A percentile compares a stretch with the other conserved stretches of the same genome.
These are phyloP conservation scores for Eupleurogrammus muticus DNA, from an alignment of 2,797 vertebrate species.

Conservation along the genomic window DNA sequence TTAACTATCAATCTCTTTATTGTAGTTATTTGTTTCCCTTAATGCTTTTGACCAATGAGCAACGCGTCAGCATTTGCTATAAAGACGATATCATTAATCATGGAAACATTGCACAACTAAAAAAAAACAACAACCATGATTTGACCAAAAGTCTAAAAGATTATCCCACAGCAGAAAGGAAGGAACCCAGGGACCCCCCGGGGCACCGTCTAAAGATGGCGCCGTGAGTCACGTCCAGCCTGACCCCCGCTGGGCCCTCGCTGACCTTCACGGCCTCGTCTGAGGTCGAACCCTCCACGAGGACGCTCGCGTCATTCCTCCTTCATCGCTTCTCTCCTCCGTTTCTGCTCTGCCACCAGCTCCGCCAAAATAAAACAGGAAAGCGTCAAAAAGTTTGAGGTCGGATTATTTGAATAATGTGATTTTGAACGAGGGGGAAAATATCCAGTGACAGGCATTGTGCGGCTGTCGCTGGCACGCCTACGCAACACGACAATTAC, in stretches of 20 bases:
- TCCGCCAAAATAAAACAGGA: not conserved
- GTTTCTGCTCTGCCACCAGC: slow-evolving; percentile 14
- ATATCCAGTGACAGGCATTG: slow-evolving; percentile 70
- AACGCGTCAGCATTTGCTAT: too few species aligned
- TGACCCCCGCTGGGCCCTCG: slow-evolving; percentile 18
- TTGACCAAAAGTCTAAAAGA: too few species aligned
- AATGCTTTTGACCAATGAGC: too few species aligned
- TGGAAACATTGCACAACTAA: too few species aligned
- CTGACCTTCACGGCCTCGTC: slow-evolving; percentile 31
- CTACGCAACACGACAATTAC: slow-evolving; percentile 73
- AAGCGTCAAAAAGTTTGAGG: slow-evolving; percentile 60
- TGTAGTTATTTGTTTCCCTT: too few species aligned
- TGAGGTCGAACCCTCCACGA: slow-evolving; percentile 64
- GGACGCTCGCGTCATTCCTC: slow-evolving; percentile 48
- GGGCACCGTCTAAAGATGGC: too few species aligned
- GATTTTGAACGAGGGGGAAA: slow-evolving; percentile 59
- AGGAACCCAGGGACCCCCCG: too few species aligned
- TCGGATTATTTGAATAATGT: slow-evolving; percentile 60
- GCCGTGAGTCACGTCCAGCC: slow-evolving; percentile 48
- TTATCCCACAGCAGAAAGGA: too few species aligned
- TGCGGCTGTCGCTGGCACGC: slow-evolving; percentile 61
- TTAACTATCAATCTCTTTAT: too few species aligned
- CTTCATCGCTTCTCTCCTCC: slow-evolving; percentile 3
- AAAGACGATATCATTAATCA: too few species aligned
- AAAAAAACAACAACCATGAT: too few species aligned